Percentiles rank a stretch among this genome's conserved stretches.
phyloP scores from a whole-genome alignment of 2,797 vertebrate genomes.

The Mionectes olivaceus region DNA sequence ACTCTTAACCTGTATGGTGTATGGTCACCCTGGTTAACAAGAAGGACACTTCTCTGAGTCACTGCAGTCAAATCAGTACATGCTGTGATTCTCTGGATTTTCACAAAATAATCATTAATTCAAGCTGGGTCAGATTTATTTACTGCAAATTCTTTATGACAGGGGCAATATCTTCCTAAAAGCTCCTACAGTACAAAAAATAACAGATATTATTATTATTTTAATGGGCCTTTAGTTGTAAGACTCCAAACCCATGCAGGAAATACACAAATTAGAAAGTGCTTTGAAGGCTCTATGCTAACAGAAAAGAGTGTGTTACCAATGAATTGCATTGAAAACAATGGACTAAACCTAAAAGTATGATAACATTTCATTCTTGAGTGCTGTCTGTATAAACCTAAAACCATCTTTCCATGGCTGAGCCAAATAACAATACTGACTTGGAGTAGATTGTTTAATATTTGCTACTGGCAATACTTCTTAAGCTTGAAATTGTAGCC shows the following conservation, averaged over 20 bases:
- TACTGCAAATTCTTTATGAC: not conserved
- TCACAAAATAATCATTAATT: not conserved
- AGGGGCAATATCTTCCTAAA: not conserved
- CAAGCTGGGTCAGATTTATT: not conserved
- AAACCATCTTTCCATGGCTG: slow-evolving; percentile 13
- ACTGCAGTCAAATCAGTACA: not conserved
- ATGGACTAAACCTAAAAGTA: not conserved
- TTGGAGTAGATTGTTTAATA: not conserved
- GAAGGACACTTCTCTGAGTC: not conserved
- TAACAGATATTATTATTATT: not conserved
- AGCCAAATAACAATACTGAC: not conserved
- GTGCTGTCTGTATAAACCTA: not conserved
- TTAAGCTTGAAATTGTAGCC: not conserved
- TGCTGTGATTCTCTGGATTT: slow-evolving; percentile 4
- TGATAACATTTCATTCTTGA: not conserved
- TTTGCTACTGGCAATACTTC: not conserved
- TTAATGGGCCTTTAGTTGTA: not conserved
- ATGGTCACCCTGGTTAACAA: not conserved
- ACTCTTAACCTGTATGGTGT: not conserved
- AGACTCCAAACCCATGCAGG: not conserved
- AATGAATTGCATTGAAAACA: not conserved
- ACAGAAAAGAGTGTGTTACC: not conserved
- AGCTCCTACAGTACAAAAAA: not conserved
- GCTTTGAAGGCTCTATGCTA: not conserved
- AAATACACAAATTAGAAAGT: not conserved